Conservation (phyloP, 2,113 vertebrate species). For the Podarcis raffonei region DNA sequence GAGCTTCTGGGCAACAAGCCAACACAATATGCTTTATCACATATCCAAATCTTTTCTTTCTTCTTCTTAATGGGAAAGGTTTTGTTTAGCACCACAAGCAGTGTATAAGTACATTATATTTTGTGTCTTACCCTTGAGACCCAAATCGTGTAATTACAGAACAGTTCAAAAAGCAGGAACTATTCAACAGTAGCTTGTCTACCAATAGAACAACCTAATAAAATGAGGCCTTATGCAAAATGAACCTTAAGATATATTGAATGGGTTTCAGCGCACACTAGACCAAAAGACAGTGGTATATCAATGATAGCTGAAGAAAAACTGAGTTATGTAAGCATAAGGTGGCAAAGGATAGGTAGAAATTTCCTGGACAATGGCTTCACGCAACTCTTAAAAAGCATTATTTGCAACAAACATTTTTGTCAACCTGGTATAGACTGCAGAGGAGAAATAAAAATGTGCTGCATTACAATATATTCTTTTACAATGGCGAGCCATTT, state of each 20-base stretch:
- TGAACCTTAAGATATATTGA: no score
- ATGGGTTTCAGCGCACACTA: background rate
- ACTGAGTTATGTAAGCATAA: background rate
- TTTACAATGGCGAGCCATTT: background rate
- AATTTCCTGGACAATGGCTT: background rate
- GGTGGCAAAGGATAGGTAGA: background rate
- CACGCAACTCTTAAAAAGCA: background rate
- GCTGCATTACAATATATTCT: background rate
- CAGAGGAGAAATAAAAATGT: background rate
- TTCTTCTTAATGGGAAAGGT: background rate
- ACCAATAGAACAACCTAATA: background rate
- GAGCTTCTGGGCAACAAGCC: slow-evolving; percentile 22
- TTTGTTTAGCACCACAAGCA: background rate
- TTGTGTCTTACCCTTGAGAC: background rate
- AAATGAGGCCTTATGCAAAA: background rate
- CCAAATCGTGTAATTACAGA: background rate
- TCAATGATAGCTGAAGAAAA: background rate
- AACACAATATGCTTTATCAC: slow-evolving; percentile 23
- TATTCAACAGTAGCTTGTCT: background rate
- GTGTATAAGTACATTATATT: background rate
- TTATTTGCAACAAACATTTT: background rate
- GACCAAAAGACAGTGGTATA: background rate
- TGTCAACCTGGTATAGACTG: background rate
- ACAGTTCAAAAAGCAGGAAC: background rate
- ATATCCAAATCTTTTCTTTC: slow-evolving; percentile 23